Conservation (phyloP, 2,797 vertebrate genomes). For the Crax fasciolata region DNA sequence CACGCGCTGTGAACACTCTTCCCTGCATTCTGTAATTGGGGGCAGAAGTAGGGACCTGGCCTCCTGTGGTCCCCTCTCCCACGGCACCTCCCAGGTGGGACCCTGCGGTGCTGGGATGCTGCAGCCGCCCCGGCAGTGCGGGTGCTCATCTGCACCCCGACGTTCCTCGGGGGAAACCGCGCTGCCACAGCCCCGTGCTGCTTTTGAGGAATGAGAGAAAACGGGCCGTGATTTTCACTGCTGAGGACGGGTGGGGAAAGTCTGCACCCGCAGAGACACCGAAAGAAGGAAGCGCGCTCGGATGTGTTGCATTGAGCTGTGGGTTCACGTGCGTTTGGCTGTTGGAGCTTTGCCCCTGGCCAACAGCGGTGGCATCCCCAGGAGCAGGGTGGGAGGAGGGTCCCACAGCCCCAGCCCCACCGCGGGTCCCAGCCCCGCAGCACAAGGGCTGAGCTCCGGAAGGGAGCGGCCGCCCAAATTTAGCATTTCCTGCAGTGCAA, state of each 20-base stretch:
- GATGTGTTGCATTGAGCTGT: accelerated
- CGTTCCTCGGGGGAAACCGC: neutral
- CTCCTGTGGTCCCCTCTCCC: constrained; percentile 53
- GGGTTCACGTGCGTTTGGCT: accelerated
- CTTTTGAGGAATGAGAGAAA: neutral
- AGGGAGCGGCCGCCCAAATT: constrained; percentile 66
- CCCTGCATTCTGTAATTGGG: neutral
- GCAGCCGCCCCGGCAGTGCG: neutral
- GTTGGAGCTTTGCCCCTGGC: neutral
- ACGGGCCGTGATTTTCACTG: neutral
- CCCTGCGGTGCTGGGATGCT: neutral
- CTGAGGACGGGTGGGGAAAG: neutral
- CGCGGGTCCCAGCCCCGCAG: neutral
- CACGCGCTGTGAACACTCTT: neutral
- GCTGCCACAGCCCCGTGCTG: neutral
- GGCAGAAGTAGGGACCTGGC: constrained; percentile 63
- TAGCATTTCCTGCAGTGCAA: constrained; percentile 72
- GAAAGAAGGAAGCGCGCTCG: neutral
- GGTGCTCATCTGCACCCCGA: neutral
- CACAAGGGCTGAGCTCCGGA: neutral
- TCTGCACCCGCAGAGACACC: neutral
- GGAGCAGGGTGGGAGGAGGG: neutral
- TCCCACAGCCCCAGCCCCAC: neutral
- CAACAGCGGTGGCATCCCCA: neutral
- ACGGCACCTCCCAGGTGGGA: neutral